Evolutionary conservation across 2,113 vertebrate genomes (phyloP).

Genomic region (Gymnarchus niloticus): DNA sequence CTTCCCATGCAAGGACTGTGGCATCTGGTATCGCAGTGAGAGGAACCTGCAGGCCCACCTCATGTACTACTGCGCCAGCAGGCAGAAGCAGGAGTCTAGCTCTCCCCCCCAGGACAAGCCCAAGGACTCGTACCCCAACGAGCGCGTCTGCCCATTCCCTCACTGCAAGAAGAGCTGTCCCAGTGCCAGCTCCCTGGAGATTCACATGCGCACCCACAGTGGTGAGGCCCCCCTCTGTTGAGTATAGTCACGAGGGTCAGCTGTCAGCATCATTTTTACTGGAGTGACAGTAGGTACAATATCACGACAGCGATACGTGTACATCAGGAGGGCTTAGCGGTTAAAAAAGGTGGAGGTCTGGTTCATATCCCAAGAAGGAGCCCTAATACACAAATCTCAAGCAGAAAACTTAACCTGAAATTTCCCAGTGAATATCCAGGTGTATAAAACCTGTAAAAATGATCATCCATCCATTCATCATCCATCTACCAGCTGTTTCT

Average conservation of each 20-base stretch:
- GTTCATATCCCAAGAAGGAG: not conserved
- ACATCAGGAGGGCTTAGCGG: not conserved
- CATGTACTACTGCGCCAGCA: slow-evolving; percentile 96
- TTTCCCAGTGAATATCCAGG: not conserved
- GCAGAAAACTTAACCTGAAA: not conserved
- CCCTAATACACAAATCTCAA: too few species aligned
- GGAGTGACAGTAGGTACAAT: not conserved
- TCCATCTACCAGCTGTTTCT: not conserved
- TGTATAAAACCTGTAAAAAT: not conserved
- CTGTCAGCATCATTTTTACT: too few species aligned
- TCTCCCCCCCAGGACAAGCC: slow-evolving; percentile 76
- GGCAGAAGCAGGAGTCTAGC: slow-evolving; percentile 67
- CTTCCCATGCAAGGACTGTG: slow-evolving; percentile 95
- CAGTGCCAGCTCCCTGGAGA: slow-evolving; percentile 95
- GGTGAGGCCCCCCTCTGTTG: slow-evolving; percentile 75
- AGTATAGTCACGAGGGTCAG: too few species aligned
- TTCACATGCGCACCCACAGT: slow-evolving; percentile 96
- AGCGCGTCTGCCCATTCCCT: slow-evolving; percentile 87
- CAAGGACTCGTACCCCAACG: slow-evolving; percentile 87
- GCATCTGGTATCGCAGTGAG: slow-evolving; percentile 97
- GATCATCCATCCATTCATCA: not conserved
- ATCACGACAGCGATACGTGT: not conserved
- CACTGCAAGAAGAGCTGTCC: slow-evolving; percentile 98
- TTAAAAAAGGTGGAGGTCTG: not conserved
- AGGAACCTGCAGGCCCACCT: slow-evolving; percentile 94